Evolutionary conservation across 2,888 invertebrate genomes (phyloP).

Genomic region (Ophion ellenae): DNA sequence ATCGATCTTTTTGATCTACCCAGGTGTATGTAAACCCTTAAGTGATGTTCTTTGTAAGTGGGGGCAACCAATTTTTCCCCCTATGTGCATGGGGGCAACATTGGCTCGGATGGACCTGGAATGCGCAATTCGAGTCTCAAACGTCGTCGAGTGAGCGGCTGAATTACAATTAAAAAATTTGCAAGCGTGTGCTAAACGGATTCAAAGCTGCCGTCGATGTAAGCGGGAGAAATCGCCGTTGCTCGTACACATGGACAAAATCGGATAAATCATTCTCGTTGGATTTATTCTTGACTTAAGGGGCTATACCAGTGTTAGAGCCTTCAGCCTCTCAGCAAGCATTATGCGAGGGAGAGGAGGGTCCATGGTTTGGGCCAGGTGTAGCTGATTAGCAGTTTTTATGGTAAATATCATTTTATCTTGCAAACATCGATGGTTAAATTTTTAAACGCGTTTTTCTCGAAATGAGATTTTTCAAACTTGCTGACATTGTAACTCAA

Average conservation of each 20-base stretch:
- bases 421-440: no score
- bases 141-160: conserved; percentile 10
- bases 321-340: no score
- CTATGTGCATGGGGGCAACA: not conserved
- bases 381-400: no score
- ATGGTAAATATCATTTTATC: no score
- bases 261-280: conserved; percentile 27
- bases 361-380: no score
- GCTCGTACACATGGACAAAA: conserved; percentile 15
- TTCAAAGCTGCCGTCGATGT: not conserved
- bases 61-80: not conserved
- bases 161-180: conserved; percentile 32
- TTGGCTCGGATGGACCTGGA: not conserved
- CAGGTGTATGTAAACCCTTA: no score
- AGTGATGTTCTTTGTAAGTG: not conserved
- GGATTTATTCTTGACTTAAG: conserved; percentile 1
- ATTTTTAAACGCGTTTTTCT: no score
- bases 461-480: no score
- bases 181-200: not conserved
- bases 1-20: no score
- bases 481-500: no score
- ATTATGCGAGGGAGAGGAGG: no score
- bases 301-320: no score
- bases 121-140: not conserved
- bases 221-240: conserved; percentile 14